A percentile compares a stretch with the other conserved stretches of the same genome.
phyloP scores from a whole-genome alignment of 2,113 vertebrate species.

The Brachyhypopomus gauderio region DNA sequence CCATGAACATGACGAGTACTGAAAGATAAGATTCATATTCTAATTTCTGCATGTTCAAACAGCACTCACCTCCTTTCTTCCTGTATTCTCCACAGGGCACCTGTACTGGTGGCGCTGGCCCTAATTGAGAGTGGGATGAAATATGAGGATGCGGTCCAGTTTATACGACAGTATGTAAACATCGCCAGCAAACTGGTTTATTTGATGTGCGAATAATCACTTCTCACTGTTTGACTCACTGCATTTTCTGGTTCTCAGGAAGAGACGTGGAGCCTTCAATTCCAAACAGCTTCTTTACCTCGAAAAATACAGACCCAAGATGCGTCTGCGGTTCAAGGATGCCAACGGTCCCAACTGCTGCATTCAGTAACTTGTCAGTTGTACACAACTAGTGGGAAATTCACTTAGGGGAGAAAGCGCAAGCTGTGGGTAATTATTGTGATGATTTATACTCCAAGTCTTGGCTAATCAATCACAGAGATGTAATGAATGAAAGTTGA shows the following conservation, averaged over 20 bases:
- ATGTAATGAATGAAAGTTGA: constrained; percentile 70
- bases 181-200: not conserved
- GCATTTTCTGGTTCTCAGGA: constrained; percentile 75
- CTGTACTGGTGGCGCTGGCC: constrained; percentile 95
- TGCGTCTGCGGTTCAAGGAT: constrained; percentile 94
- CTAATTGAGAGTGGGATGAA: constrained; percentile 98
- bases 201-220: not conserved
- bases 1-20: not conserved
- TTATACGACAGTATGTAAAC: constrained; percentile 94
- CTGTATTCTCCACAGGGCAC: constrained; percentile 79
- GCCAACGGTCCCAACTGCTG: constrained; percentile 92
- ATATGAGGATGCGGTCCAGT: constrained; percentile 98
- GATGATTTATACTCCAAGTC: constrained; percentile 76
- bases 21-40: not conserved
- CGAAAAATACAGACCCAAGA: constrained; percentile 98
- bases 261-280: constrained; percentile 99
- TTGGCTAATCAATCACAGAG: constrained; percentile 71
- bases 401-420: constrained; percentile 60
- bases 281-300: constrained; percentile 99
- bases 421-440: constrained; percentile 77
- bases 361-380: constrained; percentile 82
- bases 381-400: constrained; percentile 64
- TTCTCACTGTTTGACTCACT: not conserved
- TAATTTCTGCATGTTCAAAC: not conserved
- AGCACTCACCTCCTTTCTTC: not conserved